Percentiles rank a stretch among this genome's conserved stretches.
phyloP scores from a whole-genome alignment of 2,113 vertebrate genomes.

The Chloroceryle aenea region DNA sequence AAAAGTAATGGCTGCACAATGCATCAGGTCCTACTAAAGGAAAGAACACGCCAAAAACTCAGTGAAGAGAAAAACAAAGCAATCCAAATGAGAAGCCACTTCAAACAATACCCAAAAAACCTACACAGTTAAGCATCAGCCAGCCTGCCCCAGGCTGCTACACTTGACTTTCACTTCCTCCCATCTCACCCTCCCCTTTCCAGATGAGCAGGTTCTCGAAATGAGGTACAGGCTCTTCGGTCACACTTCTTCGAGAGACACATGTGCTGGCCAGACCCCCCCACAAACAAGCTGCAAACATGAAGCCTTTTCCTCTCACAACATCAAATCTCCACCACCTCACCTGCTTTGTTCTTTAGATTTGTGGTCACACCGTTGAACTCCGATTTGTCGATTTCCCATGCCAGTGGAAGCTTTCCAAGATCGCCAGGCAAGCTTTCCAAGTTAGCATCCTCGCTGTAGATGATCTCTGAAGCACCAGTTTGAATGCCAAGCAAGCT shows the following conservation, averaged over 20 bases:
- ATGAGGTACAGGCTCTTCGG: not conserved
- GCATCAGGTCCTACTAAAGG: not conserved
- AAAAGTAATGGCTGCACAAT: not conserved
- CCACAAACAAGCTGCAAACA: not conserved
- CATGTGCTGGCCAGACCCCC: not conserved
- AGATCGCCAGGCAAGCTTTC: slow-evolving; percentile 79
- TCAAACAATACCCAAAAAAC: not conserved
- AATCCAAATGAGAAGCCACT: not conserved
- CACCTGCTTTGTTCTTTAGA: slow-evolving; percentile 88
- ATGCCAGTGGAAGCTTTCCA: slow-evolving; percentile 88
- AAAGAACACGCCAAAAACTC: not conserved
- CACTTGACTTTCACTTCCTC: not conserved
- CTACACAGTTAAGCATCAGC: not conserved
- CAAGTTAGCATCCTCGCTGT: slow-evolving; percentile 83
- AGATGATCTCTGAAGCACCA: slow-evolving; percentile 74
- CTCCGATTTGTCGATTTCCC: slow-evolving; percentile 97
- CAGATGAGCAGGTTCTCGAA: accelerated
- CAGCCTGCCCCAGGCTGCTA: not conserved
- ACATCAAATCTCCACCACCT: not conserved
- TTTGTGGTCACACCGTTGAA: slow-evolving; percentile 85
- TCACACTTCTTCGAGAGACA: accelerated
- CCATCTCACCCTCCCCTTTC: not conserved
- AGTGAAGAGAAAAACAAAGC: not conserved
- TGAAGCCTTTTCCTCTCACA: not conserved
- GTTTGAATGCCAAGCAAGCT: slow-evolving; percentile 71